Evolutionary conservation across 2,797 vertebrate genomes (phyloP).

Genomic region (Peromyscus melanophrys): DNA sequence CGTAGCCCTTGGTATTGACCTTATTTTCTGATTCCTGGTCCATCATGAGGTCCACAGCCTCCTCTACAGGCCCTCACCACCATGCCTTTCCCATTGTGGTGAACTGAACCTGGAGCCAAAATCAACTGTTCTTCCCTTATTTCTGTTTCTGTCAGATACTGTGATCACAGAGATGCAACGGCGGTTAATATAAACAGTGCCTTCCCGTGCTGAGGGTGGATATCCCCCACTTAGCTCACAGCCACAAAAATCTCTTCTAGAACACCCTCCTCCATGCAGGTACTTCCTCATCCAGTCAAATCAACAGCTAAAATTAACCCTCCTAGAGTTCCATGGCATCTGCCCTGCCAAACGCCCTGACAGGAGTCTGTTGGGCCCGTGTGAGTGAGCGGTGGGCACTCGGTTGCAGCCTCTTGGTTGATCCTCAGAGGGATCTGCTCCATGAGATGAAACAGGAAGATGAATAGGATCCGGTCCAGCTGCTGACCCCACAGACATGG

Average conservation of each 20-base stretch:
- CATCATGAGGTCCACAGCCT: not conserved
- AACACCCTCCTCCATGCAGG: not conserved
- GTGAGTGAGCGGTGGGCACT: not conserved
- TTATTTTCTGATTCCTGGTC: not conserved
- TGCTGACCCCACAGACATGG: not conserved
- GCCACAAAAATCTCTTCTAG: not conserved
- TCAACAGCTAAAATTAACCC: not conserved
- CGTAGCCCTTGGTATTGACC: not conserved
- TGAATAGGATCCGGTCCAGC: not conserved
- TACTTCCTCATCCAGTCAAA: not conserved
- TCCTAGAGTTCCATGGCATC: not conserved
- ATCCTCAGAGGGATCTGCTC: not conserved
- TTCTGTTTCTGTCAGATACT: not conserved
- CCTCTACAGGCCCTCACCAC: not conserved
- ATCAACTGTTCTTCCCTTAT: not conserved
- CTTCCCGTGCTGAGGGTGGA: too few species aligned
- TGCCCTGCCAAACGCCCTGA: not conserved
- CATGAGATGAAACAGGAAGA: not conserved
- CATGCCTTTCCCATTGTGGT: not conserved
- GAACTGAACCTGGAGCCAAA: not conserved
- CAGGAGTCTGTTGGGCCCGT: not conserved
- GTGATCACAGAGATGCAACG: not conserved
- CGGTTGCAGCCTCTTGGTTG: not conserved
- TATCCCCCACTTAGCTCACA: too few species aligned
- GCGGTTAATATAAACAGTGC: not conserved